Conservation (phyloP, 1,140 invertebrate genomes). For the Maniola jurtina region DNA sequence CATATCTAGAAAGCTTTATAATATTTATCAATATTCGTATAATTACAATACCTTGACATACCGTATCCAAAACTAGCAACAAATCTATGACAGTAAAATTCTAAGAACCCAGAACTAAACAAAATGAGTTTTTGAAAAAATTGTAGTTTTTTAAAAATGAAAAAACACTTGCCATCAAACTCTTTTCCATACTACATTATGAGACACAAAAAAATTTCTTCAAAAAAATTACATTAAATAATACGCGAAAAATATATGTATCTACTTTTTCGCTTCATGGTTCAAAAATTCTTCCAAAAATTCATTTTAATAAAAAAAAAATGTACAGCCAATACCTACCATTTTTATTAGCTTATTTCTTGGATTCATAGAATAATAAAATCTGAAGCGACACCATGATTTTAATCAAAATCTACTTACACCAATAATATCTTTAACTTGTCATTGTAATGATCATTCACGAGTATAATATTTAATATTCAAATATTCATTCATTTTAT, state of each 20-base stretch:
- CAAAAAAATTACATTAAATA: no score
- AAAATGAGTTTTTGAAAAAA: not conserved
- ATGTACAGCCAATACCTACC: no score
- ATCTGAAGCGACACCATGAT: not conserved
- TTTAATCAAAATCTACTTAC: constrained; percentile 9
- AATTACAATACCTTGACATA: constrained; percentile 32
- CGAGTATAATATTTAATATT: constrained; percentile 48
- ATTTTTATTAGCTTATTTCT: not conserved
- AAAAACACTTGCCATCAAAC: no score
- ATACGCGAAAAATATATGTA: no score
- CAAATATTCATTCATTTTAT: constrained; percentile 43
- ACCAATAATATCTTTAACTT: constrained; percentile 37
- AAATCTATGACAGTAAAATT: constrained; percentile 6
- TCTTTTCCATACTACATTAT: no score
- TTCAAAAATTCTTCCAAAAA: no score
- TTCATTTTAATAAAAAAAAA: no score
- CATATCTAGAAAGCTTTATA: constrained; percentile 26
- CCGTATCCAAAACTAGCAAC: constrained; percentile 25
- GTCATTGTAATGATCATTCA: constrained; percentile 49
- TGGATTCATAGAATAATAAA: not conserved
- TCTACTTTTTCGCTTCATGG: no score
- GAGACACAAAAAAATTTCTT: no score
- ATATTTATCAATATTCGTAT: constrained; percentile 23
- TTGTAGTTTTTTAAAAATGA: no score
- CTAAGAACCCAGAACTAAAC: not conserved